phyloP scores from a whole-genome alignment of 2,888 invertebrate genomes.

The Caenorhabditis sinica region DNA sequence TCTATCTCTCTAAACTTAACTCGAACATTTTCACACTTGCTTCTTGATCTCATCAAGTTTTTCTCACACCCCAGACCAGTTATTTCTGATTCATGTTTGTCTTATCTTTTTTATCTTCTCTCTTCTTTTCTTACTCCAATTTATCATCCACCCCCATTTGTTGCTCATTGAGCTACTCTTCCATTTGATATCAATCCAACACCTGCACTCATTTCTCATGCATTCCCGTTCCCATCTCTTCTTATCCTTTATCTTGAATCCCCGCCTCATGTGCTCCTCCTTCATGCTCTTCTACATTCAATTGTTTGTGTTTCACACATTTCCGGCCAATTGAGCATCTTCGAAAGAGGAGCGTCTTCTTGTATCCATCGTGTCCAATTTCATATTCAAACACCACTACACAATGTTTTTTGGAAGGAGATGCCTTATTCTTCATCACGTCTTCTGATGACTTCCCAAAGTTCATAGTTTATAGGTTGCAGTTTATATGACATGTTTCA shows the following conservation, averaged over 20 bases:
- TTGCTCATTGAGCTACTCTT: conserved; percentile 54
- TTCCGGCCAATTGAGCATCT: conserved; percentile 57
- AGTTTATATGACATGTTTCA: conserved; percentile 14
- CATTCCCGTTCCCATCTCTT: neutral
- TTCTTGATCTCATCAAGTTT: neutral
- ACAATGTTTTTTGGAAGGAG: conserved; percentile 31
- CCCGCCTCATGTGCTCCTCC: conserved; percentile 3
- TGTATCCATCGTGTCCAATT: conserved; percentile 46
- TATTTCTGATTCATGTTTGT: conserved; percentile 25
- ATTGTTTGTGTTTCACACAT: conserved; percentile 64
- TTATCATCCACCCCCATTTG: conserved; percentile 51
- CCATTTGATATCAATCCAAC: conserved; percentile 50
- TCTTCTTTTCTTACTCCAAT: conserved; percentile 27
- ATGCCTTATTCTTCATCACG: conserved; percentile 17
- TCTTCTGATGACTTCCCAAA: neutral
- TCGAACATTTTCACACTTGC: neutral
- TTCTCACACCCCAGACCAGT: conserved; percentile 10
- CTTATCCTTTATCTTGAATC: neutral
- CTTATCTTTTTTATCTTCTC: neutral
- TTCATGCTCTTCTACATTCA: conserved; percentile 17
- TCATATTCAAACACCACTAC: conserved; percentile 64
- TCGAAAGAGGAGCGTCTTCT: conserved; percentile 14
- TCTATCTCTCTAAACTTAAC: neutral
- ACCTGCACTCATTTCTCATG: conserved; percentile 45
- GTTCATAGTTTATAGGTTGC: conserved; percentile 5